Base-by-base conservation (phyloP, 2,888 invertebrate species). In the Caenorhabditis uteleia region DNA sequence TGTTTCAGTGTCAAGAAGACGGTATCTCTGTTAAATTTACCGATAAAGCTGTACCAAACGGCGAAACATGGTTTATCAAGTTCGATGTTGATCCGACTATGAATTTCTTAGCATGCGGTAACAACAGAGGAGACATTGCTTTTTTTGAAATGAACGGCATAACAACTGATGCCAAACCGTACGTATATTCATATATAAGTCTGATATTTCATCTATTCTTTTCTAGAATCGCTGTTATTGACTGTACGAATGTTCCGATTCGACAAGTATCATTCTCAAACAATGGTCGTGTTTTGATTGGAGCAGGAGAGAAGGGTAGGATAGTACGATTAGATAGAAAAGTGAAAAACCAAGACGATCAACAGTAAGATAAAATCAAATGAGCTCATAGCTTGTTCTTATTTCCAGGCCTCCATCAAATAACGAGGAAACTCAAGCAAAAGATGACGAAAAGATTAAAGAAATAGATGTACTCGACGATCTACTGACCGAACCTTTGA, bases 11-110 rank as follows among this genome's bases (percentile, higher is more conserved):
- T 29, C 14, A 45, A 18, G 3, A 16, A 1, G 36, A 48, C 6
- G n/a, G 6, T 12, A 14, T 23, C 16, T 25, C 48, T 14, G 16
- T 49, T 2, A 40, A 27, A 25, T 4, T 55, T 14, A 53, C 56
- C 5, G 23, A 36, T 14, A 25, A 60, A 33, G n/a, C 25, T 10
- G 21, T 74, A 25, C 69, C 68, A 5, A 23, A 60, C 20, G 62
- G 66, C n/a, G 67, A 69, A 25, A 59, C 69, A 3, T 80, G 79
- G 78, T 80, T 80, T 45, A 44, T 73, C 29, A 78, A 75, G 51
- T 73, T 80, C 29, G 80, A 67, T 27, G 23, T 78, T 3, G 72
- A 77, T 47, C 77, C 74, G 2, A 10, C 27, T 10, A 36, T 57
- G 3, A 47, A 50, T 38, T 77, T 67, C 56, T 23, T 78, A 20